Evolutionary conservation across 64 coral and sea anemone species (phyloP).

Genomic region (Porites lutea): DNA sequence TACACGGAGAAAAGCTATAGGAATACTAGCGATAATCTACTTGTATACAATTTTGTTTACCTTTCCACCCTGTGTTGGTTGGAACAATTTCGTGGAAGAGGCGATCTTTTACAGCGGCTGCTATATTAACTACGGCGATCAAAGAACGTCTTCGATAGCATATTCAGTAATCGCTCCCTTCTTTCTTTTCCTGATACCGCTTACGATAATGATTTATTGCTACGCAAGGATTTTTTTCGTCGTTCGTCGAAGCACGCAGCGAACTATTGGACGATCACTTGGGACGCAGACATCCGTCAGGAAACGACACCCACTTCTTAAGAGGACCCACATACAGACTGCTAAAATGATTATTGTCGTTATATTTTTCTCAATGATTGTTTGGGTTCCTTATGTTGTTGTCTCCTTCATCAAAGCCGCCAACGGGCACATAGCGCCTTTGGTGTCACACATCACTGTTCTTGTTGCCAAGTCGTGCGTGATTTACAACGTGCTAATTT

Average conservation of each 20-base stretch:
- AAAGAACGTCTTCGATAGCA: conserved; percentile 72
- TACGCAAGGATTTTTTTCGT: conserved; percentile 86
- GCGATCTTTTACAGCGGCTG: conserved; percentile 79
- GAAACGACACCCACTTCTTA: conserved; percentile 77
- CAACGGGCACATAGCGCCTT: conserved; percentile 45
- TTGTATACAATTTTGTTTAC: conserved; percentile 82
- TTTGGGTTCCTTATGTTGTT: conserved; percentile 89
- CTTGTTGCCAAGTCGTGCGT: conserved; percentile 96
- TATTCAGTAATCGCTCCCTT: conserved; percentile 82
- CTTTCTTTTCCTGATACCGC: conserved; percentile 77
- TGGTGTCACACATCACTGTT: conserved; percentile 79
- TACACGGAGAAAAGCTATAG: conserved; percentile 67
- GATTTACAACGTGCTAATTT: conserved; percentile 95
- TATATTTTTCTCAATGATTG: conserved; percentile 94
- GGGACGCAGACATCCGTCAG: conserved; percentile 27
- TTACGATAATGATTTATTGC: conserved; percentile 83
- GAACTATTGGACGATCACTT: conserved; percentile 65
- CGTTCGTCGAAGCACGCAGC: conserved; percentile 79
- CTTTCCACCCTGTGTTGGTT: conserved; percentile 79
- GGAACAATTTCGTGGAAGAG: conserved; percentile 81
- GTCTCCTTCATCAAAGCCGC: conserved; percentile 77
- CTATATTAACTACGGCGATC: conserved; percentile 88
- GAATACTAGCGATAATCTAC: conserved; percentile 76
- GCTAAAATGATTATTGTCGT: conserved; percentile 95
- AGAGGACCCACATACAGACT: conserved; percentile 91